These are phyloP conservation scores for Macrophya alboannulata DNA, from an alignment of 2,888 invertebrate species.

Conservation along the genomic window DNA sequence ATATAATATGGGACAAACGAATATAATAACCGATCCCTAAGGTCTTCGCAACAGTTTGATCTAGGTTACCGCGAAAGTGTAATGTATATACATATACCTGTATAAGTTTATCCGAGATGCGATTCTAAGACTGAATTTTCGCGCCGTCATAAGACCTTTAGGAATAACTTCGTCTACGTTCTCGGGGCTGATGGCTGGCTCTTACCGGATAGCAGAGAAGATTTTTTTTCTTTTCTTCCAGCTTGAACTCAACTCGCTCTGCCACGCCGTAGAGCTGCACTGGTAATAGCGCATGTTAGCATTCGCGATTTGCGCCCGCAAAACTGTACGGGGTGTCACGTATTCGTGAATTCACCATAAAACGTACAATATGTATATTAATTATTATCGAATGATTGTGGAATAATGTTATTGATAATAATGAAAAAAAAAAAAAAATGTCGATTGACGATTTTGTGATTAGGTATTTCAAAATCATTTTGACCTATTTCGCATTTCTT, in stretches of 20 bases:
- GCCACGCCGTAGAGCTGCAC: slow-evolving; percentile 62
- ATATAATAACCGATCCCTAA: not conserved
- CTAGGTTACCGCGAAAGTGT: not conserved
- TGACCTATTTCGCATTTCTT: not conserved
- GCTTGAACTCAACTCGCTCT: slow-evolving; percentile 16
- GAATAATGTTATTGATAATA: not conserved
- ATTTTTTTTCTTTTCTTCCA: not conserved
- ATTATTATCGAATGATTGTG: not conserved
- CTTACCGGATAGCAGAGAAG: slow-evolving; percentile 31
- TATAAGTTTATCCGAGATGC: not conserved
- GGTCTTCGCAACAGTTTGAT: not conserved
- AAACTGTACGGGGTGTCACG: slow-evolving; percentile 62
- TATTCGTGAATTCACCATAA: not conserved
- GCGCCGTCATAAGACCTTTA: slow-evolving; percentile 34
- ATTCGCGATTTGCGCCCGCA: slow-evolving; percentile 60
- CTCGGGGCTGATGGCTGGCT: slow-evolving; percentile 4
- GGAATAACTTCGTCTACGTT: slow-evolving; percentile 19
- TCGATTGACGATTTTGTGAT: not conserved
- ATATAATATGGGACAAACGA: not conserved
- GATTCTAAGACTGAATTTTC: not conserved
- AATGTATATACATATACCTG: not conserved
- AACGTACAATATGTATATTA: not conserved
- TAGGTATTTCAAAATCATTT: not conserved
- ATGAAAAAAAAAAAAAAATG: not conserved
- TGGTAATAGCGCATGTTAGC: slow-evolving; percentile 62